Conservation (phyloP, 2,113 vertebrate species). For the Condylura cristata region DNA sequence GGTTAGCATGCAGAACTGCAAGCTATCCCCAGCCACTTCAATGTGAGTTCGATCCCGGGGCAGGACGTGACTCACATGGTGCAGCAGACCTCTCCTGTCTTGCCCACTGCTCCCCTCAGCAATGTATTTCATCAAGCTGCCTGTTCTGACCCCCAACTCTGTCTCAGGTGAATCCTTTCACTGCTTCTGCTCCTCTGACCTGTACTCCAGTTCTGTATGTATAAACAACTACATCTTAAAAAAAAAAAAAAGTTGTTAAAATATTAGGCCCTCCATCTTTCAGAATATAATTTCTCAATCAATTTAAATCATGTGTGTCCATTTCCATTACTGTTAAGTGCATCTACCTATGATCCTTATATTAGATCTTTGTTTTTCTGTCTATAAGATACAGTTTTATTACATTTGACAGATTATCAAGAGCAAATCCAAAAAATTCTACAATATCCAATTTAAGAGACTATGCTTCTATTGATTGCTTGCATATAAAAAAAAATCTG, state of each 20-base stretch:
- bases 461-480: not conserved
- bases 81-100: no score
- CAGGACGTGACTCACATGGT: no score
- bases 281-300: slow-evolving; percentile 13
- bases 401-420: not conserved
- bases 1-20: no score
- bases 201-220: no score
- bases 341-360: not conserved
- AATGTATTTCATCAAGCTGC: no score
- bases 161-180: no score
- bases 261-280: not conserved
- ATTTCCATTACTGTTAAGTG: not conserved
- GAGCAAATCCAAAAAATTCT: not conserved
- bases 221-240: no score
- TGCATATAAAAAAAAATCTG: not conserved
- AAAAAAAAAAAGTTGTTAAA: not conserved
- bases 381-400: not conserved
- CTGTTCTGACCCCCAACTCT: no score
- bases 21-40: no score
- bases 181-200: no score
- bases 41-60: no score
- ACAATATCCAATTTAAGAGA: not conserved
- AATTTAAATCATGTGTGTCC: slow-evolving; percentile 15
- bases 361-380: slow-evolving; percentile 32
- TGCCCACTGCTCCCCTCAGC: no score